phyloP scores from a whole-genome alignment of 2,888 invertebrate species.

The Noctua fimbriata region DNA sequence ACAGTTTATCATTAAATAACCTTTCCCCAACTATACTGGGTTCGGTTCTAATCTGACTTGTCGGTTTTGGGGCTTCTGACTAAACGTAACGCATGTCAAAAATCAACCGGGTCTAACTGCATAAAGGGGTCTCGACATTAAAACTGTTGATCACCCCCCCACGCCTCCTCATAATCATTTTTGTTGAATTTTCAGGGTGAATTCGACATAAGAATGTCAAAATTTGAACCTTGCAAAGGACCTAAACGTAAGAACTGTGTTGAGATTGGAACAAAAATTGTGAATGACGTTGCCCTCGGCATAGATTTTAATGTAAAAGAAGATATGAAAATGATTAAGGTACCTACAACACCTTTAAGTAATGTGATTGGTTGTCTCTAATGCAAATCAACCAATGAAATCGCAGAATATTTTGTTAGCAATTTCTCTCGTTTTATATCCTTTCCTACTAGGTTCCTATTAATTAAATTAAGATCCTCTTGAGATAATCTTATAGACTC shows the following conservation, averaged over 20 bases:
- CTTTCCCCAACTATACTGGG: background rate
- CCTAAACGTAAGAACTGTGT: conserved; percentile 61
- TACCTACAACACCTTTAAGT: conserved; percentile 13
- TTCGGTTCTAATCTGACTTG: background rate
- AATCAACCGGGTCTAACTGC: background rate
- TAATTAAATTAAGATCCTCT: background rate
- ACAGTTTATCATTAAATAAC: background rate
- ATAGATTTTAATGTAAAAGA: conserved; percentile 27
- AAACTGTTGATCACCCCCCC: background rate
- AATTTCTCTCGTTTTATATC: background rate
- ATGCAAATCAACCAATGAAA: no score
- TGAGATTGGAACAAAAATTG: background rate
- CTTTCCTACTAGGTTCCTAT: background rate
- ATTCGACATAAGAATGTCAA: conserved; percentile 42
- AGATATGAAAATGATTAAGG: conserved; percentile 38
- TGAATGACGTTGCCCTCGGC: background rate
- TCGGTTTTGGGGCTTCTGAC: background rate
- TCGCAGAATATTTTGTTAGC: background rate
- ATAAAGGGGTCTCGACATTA: background rate
- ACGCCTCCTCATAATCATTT: background rate
- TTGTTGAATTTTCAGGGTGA: conserved; percentile 56
- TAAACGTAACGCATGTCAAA: background rate
- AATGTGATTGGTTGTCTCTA: background rate
- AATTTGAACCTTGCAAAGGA: conserved; percentile 42
- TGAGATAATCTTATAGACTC: background rate